Percentiles rank a stretch among this genome's conserved stretches.
Conservation (phyloP, 2,113 vertebrate genomes). For the Carlito syrichta region DNA sequence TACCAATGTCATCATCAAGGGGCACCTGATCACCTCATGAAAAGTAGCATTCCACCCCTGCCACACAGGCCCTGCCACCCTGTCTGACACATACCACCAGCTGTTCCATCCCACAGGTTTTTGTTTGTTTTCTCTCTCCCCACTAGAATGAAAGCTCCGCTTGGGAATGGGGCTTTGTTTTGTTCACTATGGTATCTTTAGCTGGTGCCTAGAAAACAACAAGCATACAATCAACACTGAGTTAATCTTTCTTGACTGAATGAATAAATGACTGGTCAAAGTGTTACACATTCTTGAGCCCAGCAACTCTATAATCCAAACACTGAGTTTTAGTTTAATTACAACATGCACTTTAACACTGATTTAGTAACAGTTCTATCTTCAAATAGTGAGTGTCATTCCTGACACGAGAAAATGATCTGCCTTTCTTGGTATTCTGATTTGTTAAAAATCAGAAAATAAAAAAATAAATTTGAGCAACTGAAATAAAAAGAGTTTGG, state of each 20-base stretch:
- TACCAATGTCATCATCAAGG: neutral
- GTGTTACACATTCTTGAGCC: neutral
- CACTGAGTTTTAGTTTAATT: neutral
- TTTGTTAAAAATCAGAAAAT: conserved; percentile 17
- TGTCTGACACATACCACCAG: neutral
- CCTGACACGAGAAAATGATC: neutral
- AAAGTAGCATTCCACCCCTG: neutral
- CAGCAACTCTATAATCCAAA: no score
- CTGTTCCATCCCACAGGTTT: neutral
- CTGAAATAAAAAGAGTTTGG: neutral
- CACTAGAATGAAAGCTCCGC: neutral
- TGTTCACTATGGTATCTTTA: neutral
- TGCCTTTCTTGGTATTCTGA: neutral
- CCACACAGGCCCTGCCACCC: neutral
- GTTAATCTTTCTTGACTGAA: neutral
- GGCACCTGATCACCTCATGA: neutral
- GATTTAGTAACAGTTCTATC: neutral
- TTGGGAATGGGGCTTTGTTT: neutral
- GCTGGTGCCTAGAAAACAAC: neutral
- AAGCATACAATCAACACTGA: neutral
- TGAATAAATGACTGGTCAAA: neutral
- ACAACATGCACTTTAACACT: neutral
- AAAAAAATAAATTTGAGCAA: neutral
- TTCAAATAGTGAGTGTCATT: neutral
- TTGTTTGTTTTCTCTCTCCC: neutral